Evolutionary conservation across 2,113 vertebrate genomes (phyloP).

Genomic region (Piliocolobus tephrosceles): DNA sequence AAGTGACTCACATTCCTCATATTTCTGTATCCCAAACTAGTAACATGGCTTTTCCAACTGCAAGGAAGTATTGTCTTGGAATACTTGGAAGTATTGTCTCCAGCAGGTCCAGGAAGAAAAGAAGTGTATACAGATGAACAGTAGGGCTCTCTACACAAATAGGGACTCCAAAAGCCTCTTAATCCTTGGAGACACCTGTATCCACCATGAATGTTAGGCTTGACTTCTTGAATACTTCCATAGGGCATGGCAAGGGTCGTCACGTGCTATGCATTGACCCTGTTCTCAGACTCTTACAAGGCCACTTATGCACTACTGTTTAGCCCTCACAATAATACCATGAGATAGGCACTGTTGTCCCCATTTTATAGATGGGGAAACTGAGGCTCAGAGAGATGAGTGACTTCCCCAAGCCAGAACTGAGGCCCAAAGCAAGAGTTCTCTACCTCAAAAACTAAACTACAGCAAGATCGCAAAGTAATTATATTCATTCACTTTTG

Average conservation of each 20-base stretch:
- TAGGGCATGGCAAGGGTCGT: fast-evolving
- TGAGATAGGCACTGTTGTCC: neutral
- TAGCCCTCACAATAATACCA: neutral
- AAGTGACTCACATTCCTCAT: neutral
- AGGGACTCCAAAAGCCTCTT: neutral
- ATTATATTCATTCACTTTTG: neutral
- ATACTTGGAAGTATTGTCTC: neutral
- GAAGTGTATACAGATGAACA: neutral
- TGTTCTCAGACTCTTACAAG: neutral
- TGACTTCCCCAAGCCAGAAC: neutral
- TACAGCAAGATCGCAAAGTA: neutral
- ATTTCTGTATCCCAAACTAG: neutral
- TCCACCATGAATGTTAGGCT: neutral
- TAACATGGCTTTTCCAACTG: neutral
- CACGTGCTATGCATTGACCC: neutral
- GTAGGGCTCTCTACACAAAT: neutral
- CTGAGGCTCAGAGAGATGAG: neutral
- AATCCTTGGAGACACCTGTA: neutral
- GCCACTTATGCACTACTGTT: neutral
- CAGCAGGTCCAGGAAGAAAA: neutral
- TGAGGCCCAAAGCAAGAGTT: neutral
- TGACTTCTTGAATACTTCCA: neutral
- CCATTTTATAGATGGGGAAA: neutral
- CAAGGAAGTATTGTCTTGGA: neutral
- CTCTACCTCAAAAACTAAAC: neutral